Percentiles rank a stretch among this genome's conserved stretches.
Conservation (phyloP, 2,888 invertebrate species). For the Phyllotreta striolata region DNA sequence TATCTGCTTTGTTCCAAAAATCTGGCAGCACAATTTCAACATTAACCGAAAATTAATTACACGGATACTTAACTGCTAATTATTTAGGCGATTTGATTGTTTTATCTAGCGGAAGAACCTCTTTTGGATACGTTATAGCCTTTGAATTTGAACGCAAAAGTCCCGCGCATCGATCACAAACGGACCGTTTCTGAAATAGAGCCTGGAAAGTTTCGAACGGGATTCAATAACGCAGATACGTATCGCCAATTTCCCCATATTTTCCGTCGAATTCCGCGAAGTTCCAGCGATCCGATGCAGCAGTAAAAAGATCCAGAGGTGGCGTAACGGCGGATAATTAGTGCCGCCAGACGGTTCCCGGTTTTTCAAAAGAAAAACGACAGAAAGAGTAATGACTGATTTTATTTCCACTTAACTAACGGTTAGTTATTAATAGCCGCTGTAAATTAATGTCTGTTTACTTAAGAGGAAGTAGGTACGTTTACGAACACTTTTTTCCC, state of each 20-base stretch:
- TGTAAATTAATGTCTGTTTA: slow-evolving; percentile 28
- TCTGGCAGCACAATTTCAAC: too few species aligned
- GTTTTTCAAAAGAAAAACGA: slow-evolving; percentile 29
- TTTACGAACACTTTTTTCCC: neutral
- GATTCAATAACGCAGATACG: slow-evolving; percentile 10
- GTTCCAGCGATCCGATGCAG: slow-evolving; percentile 12
- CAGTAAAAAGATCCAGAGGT: slow-evolving; percentile 16
- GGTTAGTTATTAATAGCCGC: slow-evolving; percentile 33
- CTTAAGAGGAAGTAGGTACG: neutral
- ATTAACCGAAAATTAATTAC: too few species aligned
- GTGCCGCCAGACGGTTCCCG: slow-evolving; percentile 20
- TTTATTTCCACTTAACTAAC: slow-evolving; percentile 28
- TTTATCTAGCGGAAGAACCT: too few species aligned
- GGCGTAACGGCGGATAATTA: slow-evolving; percentile 30
- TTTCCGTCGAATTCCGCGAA: slow-evolving; percentile 10
- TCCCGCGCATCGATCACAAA: neutral
- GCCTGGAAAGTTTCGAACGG: neutral
- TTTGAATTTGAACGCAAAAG: too few species aligned
- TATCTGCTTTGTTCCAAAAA: too few species aligned
- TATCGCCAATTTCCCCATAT: slow-evolving; percentile 8
- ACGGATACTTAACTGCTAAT: too few species aligned
- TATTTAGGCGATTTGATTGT: too few species aligned
- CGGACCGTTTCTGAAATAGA: neutral
- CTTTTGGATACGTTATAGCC: too few species aligned
- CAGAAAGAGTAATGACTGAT: slow-evolving; percentile 33